phyloP scores from a whole-genome alignment of 2,113 vertebrate genomes.

The Etheostoma cragini region DNA sequence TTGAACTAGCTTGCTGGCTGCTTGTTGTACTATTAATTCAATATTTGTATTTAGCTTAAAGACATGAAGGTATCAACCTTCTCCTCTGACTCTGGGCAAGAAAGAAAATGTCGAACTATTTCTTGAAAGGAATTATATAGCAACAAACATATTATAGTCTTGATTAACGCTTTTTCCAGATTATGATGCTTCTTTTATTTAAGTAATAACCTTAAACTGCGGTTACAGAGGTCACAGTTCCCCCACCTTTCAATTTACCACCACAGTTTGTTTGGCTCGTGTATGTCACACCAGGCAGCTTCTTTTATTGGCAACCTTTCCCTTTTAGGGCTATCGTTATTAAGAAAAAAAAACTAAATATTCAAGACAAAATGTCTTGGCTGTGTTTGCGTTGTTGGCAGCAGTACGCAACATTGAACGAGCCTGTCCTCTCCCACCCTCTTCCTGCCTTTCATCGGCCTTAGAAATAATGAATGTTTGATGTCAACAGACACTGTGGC shows the following conservation, averaged over 20 bases:
- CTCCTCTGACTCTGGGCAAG: neutral
- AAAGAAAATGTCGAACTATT: neutral
- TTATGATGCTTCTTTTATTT: neutral
- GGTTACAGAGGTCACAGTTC: constrained; percentile 12
- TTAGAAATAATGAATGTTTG: constrained; percentile 64
- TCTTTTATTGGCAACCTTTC: constrained; percentile 36
- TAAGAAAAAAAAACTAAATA: constrained; percentile 62
- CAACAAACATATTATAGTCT: too few species aligned
- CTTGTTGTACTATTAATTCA: neutral
- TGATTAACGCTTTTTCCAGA: too few species aligned
- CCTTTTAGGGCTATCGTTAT: constrained; percentile 67
- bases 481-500: constrained; percentile 78
- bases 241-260: neutral
- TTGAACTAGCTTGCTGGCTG: neutral
- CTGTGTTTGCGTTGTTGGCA: constrained; percentile 59
- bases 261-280: constrained; percentile 50
- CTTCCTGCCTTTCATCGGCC: constrained; percentile 81
- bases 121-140: neutral
- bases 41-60: neutral
- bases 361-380: constrained; percentile 69
- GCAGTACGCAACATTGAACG: constrained; percentile 47
- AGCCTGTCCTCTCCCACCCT: constrained; percentile 68
- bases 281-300: constrained; percentile 21
- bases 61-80: neutral
- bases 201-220: neutral